Evolutionary conservation across 1,140 invertebrate genomes (phyloP), one percentile per base, ranked within the genome.

Genomic region (Diabrotica undecimpunctata): DNA sequence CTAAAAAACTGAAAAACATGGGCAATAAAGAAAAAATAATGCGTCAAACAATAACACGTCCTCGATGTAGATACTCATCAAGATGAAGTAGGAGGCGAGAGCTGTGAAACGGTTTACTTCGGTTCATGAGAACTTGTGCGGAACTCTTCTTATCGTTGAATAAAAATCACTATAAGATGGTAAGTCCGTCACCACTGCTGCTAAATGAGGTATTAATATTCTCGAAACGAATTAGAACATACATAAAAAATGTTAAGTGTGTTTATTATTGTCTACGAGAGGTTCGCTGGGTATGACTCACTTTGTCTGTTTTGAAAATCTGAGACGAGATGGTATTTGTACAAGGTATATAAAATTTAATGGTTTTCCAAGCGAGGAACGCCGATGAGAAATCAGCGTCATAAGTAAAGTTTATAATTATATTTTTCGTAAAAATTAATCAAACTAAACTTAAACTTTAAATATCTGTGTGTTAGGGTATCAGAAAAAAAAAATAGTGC

Each of bases 161-260:
- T 13, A 50, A 46, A 38, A 46, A 62, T 62, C 61, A 46, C 61
- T 70, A 71, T 71, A 64, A 55, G 50, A 61, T 50, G 65, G 61
- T 65, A 60, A 54, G 64, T 69, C 66, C 61, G 58, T 59, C 64
- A 54, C 67, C 58, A 54, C 62, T 46, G 61, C 64, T 65, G 63
- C 61, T 61, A 70, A 72, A 65, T 66, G 66, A 66, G 65, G 70
- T 67, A 72, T 72, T 72, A 72, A 66, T 69, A 72, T 72, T 72
- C 70, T 66, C 67, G 66, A 62, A 68, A 70, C 68, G 70, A 72
- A 72, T 72, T 62, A 62, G 51, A 36, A 62, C 11, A 14, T 50
- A 46, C n/a, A 60, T 60, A 60, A 25, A 60, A 60, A 60, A 60
- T 50, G 58, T 60, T 60, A 60, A 60, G 58, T 60, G 58, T 50